Percentiles rank a stretch among this genome's conserved stretches.
Conservation (phyloP, 2,797 vertebrate genomes). For the Salarias fasciatus region DNA sequence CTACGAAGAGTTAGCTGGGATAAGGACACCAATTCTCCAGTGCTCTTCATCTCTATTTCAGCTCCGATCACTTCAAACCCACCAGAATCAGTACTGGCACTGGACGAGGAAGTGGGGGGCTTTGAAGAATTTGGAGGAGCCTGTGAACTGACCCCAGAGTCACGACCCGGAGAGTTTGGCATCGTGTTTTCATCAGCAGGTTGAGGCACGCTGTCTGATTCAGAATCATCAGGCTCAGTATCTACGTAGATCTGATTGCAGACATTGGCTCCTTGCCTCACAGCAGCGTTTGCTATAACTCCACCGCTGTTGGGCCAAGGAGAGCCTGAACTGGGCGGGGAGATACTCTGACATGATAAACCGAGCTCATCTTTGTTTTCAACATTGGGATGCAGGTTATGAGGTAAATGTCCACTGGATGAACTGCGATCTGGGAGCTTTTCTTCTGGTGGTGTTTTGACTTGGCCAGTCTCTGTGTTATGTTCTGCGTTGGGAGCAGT, state of each 20-base stretch:
- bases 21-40: conserved; percentile 17
- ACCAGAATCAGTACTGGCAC: conserved; percentile 8
- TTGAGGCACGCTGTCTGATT: background rate
- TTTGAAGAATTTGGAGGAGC: background rate
- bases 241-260: conserved; percentile 33
- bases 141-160: conserved; percentile 7
- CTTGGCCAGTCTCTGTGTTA: conserved; percentile 39
- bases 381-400: conserved; percentile 4
- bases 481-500: conserved; percentile 72
- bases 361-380: conserved; percentile 53
- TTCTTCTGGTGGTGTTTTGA: background rate
- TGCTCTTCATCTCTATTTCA: conserved; percentile 50
- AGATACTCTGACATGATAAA: conserved; percentile 84
- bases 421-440: background rate
- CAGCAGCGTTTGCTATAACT: conserved; percentile 15
- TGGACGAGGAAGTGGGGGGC: conserved; percentile 32
- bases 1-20: conserved; percentile 43
- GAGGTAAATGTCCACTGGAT: background rate
- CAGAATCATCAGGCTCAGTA: conserved; percentile 48
- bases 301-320: conserved; percentile 15
- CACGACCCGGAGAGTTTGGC: background rate
- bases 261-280: background rate
- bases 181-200: conserved; percentile 25
- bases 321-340: conserved; percentile 68
- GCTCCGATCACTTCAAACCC: conserved; percentile 53